phyloP scores from a whole-genome alignment of 2,797 vertebrate species.

The Macropus fuliginosus region DNA sequence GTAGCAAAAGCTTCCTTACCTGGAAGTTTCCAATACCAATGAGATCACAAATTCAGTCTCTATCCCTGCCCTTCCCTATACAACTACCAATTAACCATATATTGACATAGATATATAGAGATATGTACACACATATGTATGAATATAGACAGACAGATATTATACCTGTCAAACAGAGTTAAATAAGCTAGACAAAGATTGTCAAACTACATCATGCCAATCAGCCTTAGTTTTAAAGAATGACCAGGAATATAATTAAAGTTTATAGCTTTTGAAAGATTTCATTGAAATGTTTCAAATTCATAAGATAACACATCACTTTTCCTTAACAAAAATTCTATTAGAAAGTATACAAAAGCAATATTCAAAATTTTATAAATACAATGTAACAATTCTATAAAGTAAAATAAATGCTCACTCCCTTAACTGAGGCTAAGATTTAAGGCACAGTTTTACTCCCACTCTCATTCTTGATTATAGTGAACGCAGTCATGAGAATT shows the following conservation, averaged over 20 bases:
- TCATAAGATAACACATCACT: neutral
- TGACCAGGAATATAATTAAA: neutral
- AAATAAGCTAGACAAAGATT: no score
- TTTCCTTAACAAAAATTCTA: conserved; percentile 1
- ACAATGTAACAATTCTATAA: conserved; percentile 11
- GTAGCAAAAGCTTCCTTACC: no score
- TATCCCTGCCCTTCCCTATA: neutral
- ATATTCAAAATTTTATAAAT: neutral
- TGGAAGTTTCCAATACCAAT: no score
- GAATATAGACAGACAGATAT: no score
- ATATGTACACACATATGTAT: neutral
- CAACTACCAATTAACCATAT: neutral
- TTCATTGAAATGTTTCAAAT: neutral
- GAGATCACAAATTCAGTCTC: no score
- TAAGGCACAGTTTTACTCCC: neutral
- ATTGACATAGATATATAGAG: conserved; percentile 6
- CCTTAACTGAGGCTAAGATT: conserved; percentile 31
- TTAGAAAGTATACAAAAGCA: conserved; percentile 42
- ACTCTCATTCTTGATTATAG: conserved; percentile 25
- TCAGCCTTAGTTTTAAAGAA: no score
- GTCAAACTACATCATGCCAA: no score
- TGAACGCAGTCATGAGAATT: conserved; percentile 41
- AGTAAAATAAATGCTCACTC: neutral
- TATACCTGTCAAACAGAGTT: no score
- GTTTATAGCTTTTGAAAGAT: conserved; percentile 5